phyloP scores from a whole-genome alignment of 2,113 vertebrate genomes.

The Nettapus auritus region DNA sequence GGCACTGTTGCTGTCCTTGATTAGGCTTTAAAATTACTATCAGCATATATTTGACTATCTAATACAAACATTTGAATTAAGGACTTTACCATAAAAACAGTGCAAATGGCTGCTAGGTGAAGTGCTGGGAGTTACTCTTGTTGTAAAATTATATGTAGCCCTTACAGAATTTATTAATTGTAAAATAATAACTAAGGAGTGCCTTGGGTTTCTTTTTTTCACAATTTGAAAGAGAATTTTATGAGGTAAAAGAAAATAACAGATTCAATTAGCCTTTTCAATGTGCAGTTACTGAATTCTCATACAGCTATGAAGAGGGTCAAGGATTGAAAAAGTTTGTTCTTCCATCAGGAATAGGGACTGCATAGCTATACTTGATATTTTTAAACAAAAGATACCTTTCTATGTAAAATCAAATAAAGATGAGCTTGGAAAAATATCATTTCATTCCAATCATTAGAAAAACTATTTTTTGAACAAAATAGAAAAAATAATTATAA shows the following conservation, averaged over 20 bases:
- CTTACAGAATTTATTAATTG: not conserved
- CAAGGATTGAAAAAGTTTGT: not conserved
- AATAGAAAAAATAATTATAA: too few relatives aligned
- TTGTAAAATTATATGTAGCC: not conserved
- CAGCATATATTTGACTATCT: not conserved
- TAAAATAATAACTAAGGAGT: not conserved
- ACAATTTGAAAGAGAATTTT: not conserved
- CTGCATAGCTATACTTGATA: not conserved
- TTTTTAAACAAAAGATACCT: not conserved
- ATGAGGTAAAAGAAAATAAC: not conserved
- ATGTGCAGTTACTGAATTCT: not conserved
- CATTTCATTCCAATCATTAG: not conserved
- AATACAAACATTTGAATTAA: not conserved
- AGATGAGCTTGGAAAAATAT: not conserved
- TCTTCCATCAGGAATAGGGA: not conserved
- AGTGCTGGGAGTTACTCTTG: not conserved
- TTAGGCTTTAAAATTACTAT: not conserved
- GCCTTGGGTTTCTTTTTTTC: not conserved
- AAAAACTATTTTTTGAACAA: not conserved
- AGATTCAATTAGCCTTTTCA: not conserved
- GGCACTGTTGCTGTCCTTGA: not conserved
- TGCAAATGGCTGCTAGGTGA: not conserved
- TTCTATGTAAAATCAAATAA: not conserved
- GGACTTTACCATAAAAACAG: not conserved
- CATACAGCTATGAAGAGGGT: not conserved